phyloP scores from a whole-genome alignment of 2,888 invertebrate species.

The Xylota sylvarum region DNA sequence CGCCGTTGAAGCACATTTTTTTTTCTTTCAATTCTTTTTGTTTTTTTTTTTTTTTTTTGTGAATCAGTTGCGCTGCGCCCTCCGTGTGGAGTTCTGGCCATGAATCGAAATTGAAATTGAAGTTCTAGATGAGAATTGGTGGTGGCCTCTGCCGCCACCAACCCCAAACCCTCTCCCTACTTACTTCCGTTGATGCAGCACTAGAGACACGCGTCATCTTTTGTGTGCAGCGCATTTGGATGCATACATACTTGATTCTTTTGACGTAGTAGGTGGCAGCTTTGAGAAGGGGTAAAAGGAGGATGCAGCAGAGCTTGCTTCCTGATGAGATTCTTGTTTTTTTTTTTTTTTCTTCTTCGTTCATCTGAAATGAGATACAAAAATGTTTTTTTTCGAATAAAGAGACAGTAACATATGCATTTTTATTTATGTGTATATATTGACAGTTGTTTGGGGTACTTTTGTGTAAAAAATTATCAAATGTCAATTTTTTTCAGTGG shows the following conservation, averaged over 20 bases:
- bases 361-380: constrained; percentile 52
- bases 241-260: constrained; percentile 32
- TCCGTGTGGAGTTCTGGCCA: constrained; percentile 30
- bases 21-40: constrained; percentile 34
- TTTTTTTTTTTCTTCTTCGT: constrained; percentile 7
- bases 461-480: too few species aligned
- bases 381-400: neutral
- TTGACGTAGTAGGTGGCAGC: constrained; percentile 59
- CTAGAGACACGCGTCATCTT: constrained; percentile 59
- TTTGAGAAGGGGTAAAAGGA: constrained; percentile 61
- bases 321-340: constrained; percentile 8
- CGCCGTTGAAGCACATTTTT: constrained; percentile 51
- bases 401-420: neutral
- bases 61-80: constrained; percentile 78
- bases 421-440: too few species aligned
- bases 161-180: constrained; percentile 5
- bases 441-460: too few species aligned
- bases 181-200: constrained; percentile 47
- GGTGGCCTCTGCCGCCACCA: neutral
- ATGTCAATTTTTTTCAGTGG: too few species aligned
- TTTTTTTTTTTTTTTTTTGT: constrained; percentile 38
- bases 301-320: constrained; percentile 28
- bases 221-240: constrained; percentile 24
- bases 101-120: constrained; percentile 65
- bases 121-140: constrained; percentile 24